These are phyloP conservation scores for Nymphalis polychloros DNA, from an alignment of 2,888 invertebrate genomes.

Conservation along the genomic window DNA sequence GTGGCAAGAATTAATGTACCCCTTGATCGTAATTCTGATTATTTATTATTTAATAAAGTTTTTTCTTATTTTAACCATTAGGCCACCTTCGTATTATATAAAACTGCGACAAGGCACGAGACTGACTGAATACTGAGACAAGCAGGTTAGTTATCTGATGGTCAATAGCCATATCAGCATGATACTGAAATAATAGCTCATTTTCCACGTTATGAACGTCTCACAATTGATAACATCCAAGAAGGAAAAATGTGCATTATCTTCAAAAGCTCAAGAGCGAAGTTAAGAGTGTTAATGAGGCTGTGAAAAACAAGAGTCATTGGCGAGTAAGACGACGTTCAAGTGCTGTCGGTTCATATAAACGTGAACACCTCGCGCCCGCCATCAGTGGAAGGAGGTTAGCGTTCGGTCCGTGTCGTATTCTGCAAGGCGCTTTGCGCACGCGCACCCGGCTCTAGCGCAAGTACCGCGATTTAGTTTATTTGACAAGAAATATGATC, in stretches of 20 bases:
- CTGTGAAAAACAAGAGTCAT: constrained; percentile 41
- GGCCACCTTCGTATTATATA: too few relatives aligned
- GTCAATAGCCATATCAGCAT: too few relatives aligned
- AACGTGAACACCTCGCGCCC: constrained; percentile 55
- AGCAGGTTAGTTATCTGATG: too few relatives aligned
- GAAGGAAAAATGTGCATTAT: constrained; percentile 35
- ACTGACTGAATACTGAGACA: too few relatives aligned
- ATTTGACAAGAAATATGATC: constrained; percentile 56
- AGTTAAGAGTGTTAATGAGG: constrained; percentile 44
- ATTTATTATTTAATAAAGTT: too few relatives aligned
- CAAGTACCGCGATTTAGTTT: constrained; percentile 51
- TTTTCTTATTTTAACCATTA: too few relatives aligned
- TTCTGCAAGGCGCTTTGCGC: constrained; percentile 61
- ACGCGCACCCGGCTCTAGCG: constrained; percentile 56
- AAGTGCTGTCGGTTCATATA: constrained; percentile 46
- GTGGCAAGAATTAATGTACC: too few relatives aligned
- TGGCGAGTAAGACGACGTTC: constrained; percentile 39
- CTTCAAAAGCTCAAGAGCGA: constrained; percentile 39
- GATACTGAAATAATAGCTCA: too few relatives aligned
- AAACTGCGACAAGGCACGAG: too few relatives aligned
- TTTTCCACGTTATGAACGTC: neutral
- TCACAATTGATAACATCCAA: constrained; percentile 14
- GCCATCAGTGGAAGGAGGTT: constrained; percentile 68
- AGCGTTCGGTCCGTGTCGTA: constrained; percentile 63
- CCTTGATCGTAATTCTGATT: too few relatives aligned